phyloP scores from a whole-genome alignment of 2,888 invertebrate species.

The Acleris holmiana region DNA sequence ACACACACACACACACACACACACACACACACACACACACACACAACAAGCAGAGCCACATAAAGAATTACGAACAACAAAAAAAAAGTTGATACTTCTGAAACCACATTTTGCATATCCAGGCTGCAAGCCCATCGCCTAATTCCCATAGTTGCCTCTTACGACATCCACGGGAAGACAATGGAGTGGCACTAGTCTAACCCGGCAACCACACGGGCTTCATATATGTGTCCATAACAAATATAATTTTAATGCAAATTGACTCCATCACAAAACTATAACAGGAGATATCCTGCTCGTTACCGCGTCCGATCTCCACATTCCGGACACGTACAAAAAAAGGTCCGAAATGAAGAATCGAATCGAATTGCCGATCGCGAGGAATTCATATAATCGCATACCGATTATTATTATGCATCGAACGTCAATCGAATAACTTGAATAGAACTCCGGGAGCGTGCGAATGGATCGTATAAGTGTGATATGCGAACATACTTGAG shows the following conservation, averaged over 20 bases:
- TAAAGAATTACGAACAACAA: too few species aligned
- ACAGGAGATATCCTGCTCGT: conserved; percentile 21
- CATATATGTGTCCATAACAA: too few species aligned
- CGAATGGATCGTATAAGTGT: conserved; percentile 33
- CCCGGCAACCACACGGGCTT: too few species aligned
- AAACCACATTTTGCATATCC: too few species aligned
- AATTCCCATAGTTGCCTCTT: too few species aligned
- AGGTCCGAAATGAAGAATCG: conserved; percentile 58
- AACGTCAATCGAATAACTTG: conserved; percentile 48
- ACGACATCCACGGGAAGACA: too few species aligned
- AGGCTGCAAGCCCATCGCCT: too few species aligned
- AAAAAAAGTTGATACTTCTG: too few species aligned
- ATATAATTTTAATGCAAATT: background rate
- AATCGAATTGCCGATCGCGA: conserved; percentile 51
- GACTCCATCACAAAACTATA: conserved; percentile 15
- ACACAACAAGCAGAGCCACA: too few species aligned
- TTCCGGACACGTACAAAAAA: conserved; percentile 63
- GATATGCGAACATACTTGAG: conserved; percentile 9
- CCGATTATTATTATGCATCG: conserved; percentile 69
- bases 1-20: too few species aligned
- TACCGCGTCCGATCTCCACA: conserved; percentile 46
- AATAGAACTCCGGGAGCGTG: conserved; percentile 47
- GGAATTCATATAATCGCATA: conserved; percentile 71
- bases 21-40: too few species aligned
- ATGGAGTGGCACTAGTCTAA: too few species aligned